Percentiles rank a stretch among this genome's conserved stretches.
Evolutionary conservation across 1,140 invertebrate genomes (phyloP).

Genomic region (Physella acuta): DNA sequence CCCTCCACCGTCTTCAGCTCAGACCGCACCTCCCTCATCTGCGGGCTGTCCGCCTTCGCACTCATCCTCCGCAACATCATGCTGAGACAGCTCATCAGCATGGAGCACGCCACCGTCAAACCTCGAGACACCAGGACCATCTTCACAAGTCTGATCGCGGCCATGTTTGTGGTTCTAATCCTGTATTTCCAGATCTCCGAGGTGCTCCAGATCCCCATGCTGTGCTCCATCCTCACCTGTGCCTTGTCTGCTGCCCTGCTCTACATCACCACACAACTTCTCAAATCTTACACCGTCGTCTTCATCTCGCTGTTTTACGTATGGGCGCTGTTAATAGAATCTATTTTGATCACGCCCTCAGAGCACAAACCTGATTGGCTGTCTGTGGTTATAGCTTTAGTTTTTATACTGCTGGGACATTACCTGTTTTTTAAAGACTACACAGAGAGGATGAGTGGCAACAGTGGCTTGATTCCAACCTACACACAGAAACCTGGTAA

Average conservation of each 20-base stretch:
- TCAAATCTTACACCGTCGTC: slow-evolving; percentile 22
- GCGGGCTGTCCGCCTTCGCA: background rate
- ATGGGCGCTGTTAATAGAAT: slow-evolving; percentile 22
- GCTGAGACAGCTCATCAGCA: slow-evolving; percentile 16
- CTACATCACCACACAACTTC: slow-evolving; percentile 24
- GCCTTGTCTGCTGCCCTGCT: slow-evolving; percentile 22
- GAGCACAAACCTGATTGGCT: background rate
- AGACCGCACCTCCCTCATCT: slow-evolving; percentile 10
- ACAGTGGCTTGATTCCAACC: background rate
- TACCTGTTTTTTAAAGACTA: slow-evolving; percentile 14
- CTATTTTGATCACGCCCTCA: background rate
- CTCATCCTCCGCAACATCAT: slow-evolving; percentile 27
- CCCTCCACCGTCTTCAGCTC: slow-evolving; percentile 5
- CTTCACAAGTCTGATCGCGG: background rate
- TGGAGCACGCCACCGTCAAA: slow-evolving; percentile 20
- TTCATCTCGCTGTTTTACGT: slow-evolving; percentile 7
- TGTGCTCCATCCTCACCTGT: slow-evolving; percentile 28
- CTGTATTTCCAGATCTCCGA: slow-evolving; percentile 20
- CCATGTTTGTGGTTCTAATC: background rate
- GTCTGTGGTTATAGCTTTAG: background rate
- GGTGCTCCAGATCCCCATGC: slow-evolving; percentile 23
- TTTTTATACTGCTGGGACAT: slow-evolving; percentile 3
- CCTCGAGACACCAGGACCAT: slow-evolving; percentile 10
- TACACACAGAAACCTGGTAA: slow-evolving; percentile 18
- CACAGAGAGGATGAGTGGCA: background rate